Percentiles rank a stretch among this genome's conserved stretches.
Conservation (phyloP, 2,888 invertebrate genomes). For the Stomorhina lunata region DNA sequence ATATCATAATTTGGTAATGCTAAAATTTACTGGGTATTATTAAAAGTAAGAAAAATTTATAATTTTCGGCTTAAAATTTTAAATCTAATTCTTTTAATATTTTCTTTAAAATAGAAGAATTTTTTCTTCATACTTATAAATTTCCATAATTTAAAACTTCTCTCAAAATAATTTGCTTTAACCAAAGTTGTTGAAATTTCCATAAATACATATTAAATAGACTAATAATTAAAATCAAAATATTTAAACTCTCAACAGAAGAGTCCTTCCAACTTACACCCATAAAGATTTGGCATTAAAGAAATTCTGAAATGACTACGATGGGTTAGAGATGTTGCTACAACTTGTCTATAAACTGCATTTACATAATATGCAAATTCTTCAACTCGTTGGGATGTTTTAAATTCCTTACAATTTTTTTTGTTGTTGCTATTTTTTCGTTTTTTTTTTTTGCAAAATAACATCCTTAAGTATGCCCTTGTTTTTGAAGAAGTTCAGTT, state of each 20-base stretch:
- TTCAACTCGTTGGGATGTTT: conserved; percentile 39
- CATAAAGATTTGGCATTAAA: not conserved
- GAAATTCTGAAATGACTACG: not conserved
- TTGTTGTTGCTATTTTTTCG: conserved; percentile 16
- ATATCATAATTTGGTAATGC: no score
- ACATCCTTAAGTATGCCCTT: conserved; percentile 64
- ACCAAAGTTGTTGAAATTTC: no score
- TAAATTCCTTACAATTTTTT: conserved; percentile 7
- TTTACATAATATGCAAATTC: conserved; percentile 53
- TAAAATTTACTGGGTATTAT: no score
- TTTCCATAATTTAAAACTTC: no score
- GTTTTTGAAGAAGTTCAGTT: conserved; percentile 63
- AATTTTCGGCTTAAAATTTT: no score
- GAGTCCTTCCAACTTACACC: not conserved
- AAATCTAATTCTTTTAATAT: no score
- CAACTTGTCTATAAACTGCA: conserved; percentile 20
- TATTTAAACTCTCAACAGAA: not conserved
- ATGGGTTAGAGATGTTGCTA: not conserved
- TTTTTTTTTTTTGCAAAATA: conserved; percentile 27
- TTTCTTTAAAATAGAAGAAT: no score
- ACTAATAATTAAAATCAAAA: conserved; percentile 9
- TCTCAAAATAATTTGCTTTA: no score
- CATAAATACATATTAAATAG: conserved; percentile 1
- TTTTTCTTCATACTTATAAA: not conserved
- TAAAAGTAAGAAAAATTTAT: no score